These are phyloP conservation scores for Dexiosoma caninum DNA, from an alignment of 2,888 invertebrate genomes.

Conservation along the genomic window DNA sequence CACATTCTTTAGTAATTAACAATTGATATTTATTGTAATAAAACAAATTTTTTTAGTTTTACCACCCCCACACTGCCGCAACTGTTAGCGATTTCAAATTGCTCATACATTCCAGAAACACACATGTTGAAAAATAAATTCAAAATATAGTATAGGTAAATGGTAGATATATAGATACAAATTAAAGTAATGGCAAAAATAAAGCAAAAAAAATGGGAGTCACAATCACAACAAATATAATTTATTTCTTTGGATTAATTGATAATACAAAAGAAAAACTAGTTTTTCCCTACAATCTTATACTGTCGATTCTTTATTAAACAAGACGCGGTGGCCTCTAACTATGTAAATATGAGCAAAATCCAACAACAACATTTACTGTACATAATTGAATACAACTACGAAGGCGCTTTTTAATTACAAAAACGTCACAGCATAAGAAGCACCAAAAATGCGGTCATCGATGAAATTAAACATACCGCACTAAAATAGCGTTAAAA, in stretches of 20 bases:
- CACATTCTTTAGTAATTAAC: neutral
- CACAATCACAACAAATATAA: too few relatives aligned
- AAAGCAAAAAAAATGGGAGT: too few relatives aligned
- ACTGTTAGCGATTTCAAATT: too few relatives aligned
- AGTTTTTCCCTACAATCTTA: constrained; percentile 33
- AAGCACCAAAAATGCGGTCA: constrained; percentile 62
- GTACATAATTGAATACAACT: too few relatives aligned
- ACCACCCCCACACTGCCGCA: too few relatives aligned
- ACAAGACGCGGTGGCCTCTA: constrained; percentile 51
- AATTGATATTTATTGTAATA: neutral
- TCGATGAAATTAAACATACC: constrained; percentile 29
- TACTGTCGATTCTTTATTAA: constrained; percentile 17
- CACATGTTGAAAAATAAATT: constrained; percentile 48
- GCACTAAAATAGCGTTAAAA: neutral
- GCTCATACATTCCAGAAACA: too few relatives aligned
- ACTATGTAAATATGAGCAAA: neutral
- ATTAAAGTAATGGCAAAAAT: too few relatives aligned
- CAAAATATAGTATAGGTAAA: too few relatives aligned
- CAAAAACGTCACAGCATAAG: constrained; percentile 28
- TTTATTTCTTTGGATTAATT: constrained; percentile 27
- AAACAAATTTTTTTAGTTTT: too few relatives aligned
- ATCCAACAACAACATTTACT: neutral
- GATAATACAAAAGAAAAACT: constrained; percentile 34
- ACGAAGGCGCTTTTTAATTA: constrained; percentile 19
- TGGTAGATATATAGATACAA: too few relatives aligned